A percentile compares a stretch with the other conserved stretches of the same genome.
These are phyloP conservation scores for Eptatretus atami DNA, from an alignment of 2,797 vertebrate genomes.

Conservation along the genomic window DNA sequence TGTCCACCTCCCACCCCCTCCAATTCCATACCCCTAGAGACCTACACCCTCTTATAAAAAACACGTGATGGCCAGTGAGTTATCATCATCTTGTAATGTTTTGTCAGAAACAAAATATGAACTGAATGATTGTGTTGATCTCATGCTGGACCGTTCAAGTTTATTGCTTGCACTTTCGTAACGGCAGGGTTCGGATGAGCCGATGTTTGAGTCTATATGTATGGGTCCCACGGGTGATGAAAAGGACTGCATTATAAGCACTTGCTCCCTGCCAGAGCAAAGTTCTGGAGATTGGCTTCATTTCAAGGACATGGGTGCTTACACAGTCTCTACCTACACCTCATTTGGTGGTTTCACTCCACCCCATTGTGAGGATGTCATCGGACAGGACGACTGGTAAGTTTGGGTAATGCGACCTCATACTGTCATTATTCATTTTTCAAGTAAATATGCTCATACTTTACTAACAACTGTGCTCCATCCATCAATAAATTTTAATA, in stretches of 20 bases:
- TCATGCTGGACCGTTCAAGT: not conserved
- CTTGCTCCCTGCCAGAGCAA: constrained; percentile 43
- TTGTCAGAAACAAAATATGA: no score
- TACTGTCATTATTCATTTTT: no score
- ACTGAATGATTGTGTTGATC: no score
- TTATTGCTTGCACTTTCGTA: constrained; percentile 11
- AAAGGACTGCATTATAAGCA: constrained; percentile 62
- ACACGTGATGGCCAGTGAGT: no score
- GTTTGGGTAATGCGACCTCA: constrained; percentile 11
- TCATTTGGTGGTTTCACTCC: constrained; percentile 89
- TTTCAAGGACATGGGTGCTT: constrained; percentile 92
- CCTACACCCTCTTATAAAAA: no score
- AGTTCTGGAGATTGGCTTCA: constrained; percentile 80
- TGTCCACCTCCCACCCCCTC: no score
- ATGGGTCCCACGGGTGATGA: constrained; percentile 93
- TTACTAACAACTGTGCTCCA: no score
- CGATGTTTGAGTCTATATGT: constrained; percentile 49
- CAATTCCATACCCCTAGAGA: no score
- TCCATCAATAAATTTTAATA: no score
- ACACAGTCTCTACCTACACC: constrained; percentile 59
- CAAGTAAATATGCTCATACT: no score
- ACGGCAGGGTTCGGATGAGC: constrained; percentile 67
- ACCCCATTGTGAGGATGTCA: constrained; percentile 52
- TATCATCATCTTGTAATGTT: no score
- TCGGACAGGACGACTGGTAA: constrained; percentile 54